These are phyloP conservation scores for Silurus asotus DNA, from an alignment of 2,113 vertebrate species.

Conservation along the genomic window DNA sequence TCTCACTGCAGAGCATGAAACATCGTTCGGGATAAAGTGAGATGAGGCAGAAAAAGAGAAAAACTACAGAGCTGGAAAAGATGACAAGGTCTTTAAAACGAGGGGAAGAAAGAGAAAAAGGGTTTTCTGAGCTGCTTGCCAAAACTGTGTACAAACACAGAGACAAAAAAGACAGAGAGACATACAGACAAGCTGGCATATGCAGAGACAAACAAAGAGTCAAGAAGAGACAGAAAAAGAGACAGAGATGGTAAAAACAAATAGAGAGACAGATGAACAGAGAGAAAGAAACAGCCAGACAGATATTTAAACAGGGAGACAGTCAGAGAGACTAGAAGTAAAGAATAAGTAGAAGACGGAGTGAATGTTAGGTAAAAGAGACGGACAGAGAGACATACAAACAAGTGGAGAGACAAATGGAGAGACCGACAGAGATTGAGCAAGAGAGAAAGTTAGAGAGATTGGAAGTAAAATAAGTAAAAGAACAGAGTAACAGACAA, in stretches of 20 bases:
- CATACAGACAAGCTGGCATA: too few relatives aligned
- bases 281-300: background rate
- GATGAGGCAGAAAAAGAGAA: background rate
- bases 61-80: background rate
- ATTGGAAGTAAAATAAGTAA: background rate
- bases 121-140: background rate
- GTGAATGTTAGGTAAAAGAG: background rate
- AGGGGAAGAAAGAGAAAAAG: background rate
- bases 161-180: background rate
- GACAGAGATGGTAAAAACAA: too few relatives aligned
- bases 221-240: background rate
- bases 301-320: background rate
- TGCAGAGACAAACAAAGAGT: background rate
- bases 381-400: background rate
- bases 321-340: too few relatives aligned
- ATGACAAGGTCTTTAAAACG: background rate
- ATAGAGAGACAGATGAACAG: background rate
- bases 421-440: too few relatives aligned
- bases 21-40: slow-evolving; percentile 13
- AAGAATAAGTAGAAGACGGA: too few relatives aligned
- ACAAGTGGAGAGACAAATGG: too few relatives aligned
- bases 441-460: background rate
- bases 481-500: too few relatives aligned
- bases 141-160: background rate
- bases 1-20: slow-evolving; percentile 40